A percentile compares a stretch with the other conserved stretches of the same genome.
Evolutionary conservation across 2,888 invertebrate genomes (phyloP).

Genomic region (Parnassius mnemosyne): DNA sequence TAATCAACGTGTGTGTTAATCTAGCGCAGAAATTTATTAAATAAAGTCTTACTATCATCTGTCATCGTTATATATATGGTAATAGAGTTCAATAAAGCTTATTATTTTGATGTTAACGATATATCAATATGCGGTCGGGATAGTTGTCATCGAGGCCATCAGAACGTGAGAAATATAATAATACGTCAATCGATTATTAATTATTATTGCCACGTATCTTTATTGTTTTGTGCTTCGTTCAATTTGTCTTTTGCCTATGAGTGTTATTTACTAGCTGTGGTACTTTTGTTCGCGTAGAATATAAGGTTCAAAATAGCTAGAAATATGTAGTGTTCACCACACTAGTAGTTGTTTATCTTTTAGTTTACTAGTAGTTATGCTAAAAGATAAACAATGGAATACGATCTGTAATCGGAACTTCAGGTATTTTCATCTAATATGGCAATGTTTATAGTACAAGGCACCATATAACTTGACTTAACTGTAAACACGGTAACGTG

Average conservation of each 20-base stretch:
- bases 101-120: conserved; percentile 3
- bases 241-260: conserved; percentile 4
- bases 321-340: too few species aligned
- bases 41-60: not conserved
- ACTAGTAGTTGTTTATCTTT: too few species aligned
- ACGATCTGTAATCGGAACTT: too few species aligned
- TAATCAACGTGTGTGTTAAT: not conserved
- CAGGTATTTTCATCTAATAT: too few species aligned
- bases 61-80: not conserved
- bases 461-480: not conserved
- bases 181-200: conserved; percentile 25
- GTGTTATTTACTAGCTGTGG: too few species aligned
- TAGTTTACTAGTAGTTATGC: too few species aligned
- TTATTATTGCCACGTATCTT: conserved; percentile 18
- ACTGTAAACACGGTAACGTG: not conserved
- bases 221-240: conserved; percentile 12
- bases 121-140: conserved; percentile 18
- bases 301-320: too few species aligned
- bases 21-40: not conserved
- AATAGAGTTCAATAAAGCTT: conserved; percentile 9
- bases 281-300: too few species aligned
- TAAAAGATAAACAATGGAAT: too few species aligned
- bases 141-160: conserved; percentile 33
- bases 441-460: too few species aligned
- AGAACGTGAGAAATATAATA: conserved; percentile 36